These are phyloP conservation scores for Lineus longissimus DNA, from an alignment of 1,140 invertebrate species.

Conservation along the genomic window DNA sequence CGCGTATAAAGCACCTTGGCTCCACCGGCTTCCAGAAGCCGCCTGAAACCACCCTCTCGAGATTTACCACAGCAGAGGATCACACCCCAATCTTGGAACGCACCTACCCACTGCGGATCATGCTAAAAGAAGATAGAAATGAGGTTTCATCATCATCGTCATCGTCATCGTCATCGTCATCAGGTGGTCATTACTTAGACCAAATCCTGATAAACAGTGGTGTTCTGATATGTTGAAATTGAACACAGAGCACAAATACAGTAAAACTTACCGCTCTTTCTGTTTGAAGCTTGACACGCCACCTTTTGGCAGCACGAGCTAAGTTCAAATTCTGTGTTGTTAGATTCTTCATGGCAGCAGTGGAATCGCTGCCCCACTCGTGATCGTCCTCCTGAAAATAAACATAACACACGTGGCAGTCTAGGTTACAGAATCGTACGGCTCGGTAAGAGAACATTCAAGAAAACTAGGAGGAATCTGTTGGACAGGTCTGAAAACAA, in stretches of 20 bases:
- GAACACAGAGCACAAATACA: too few species aligned
- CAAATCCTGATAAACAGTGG: too few species aligned
- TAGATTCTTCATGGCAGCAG: conserved; percentile 25
- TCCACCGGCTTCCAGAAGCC: conserved; percentile 70
- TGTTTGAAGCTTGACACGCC: conserved; percentile 39
- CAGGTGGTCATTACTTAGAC: too few species aligned
- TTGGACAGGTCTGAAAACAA: too few species aligned
- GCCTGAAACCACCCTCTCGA: conserved; percentile 62
- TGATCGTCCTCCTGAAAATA: conserved; percentile 63
- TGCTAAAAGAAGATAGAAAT: conserved; percentile 11
- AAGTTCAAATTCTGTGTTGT: conserved; percentile 31
- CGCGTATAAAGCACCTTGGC: conserved; percentile 63
- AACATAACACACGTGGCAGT: conserved; percentile 2
- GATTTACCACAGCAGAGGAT: conserved; percentile 66
- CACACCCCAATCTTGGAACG: conserved; percentile 67
- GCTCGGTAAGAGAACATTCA: too few species aligned
- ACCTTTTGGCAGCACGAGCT: conserved; percentile 44
- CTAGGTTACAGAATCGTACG: too few species aligned
- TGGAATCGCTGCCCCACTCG: conserved; percentile 48
- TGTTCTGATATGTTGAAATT: too few species aligned
- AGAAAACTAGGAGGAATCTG: too few species aligned
- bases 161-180: neutral
- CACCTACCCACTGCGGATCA: conserved; percentile 52
- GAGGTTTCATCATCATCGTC: neutral
- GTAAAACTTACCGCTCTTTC: conserved; percentile 25